phyloP scores from a whole-genome alignment of 2,888 invertebrate genomes.

The Hyposoter didymator region DNA sequence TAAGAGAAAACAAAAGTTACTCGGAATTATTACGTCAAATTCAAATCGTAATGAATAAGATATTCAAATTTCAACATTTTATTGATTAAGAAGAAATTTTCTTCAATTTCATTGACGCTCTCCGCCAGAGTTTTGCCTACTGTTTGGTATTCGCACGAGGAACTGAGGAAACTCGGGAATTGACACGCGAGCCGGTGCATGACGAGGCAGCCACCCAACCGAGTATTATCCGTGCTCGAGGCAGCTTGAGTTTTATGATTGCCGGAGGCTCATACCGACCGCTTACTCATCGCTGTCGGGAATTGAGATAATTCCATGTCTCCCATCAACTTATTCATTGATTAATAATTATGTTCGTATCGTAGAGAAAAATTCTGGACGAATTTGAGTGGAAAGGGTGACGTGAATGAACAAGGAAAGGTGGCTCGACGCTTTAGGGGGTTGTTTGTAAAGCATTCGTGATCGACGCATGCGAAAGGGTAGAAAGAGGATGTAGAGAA shows the following conservation, averaged over 20 bases:
- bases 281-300: too few relatives aligned
- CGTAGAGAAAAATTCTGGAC: background rate
- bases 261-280: too few relatives aligned
- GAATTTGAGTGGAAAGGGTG: background rate
- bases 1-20: background rate
- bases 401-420: background rate
- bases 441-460: conserved; percentile 50
- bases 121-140: too few relatives aligned
- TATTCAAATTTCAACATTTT: background rate
- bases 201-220: too few relatives aligned
- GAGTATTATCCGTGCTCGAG: too few relatives aligned
- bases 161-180: too few relatives aligned
- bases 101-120: too few relatives aligned
- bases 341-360: background rate
- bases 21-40: background rate
- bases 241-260: too few relatives aligned
- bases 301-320: background rate
- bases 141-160: too few relatives aligned
- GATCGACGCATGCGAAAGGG: conserved; percentile 26
- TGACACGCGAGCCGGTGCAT: too few relatives aligned
- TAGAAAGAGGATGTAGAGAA: conserved; percentile 14
- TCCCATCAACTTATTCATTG: background rate
- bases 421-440: background rate
- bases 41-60: background rate
- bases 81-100: background rate